Evolutionary conservation across 2,888 invertebrate genomes (phyloP), one percentile per base, ranked within the genome.

Genomic region (Pyrrhia umbra): DNA sequence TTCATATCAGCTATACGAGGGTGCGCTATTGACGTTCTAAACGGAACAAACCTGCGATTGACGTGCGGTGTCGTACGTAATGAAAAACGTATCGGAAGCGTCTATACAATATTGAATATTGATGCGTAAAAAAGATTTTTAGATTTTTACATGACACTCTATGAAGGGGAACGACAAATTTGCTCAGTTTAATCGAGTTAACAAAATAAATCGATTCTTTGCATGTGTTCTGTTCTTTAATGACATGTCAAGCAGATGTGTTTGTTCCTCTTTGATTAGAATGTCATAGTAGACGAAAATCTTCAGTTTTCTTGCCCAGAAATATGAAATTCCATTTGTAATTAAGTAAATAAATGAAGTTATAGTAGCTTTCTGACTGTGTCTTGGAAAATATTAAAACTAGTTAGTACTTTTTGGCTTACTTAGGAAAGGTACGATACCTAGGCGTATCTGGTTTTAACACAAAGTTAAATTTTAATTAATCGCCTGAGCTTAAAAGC

Each of bases 51-150:
- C 62, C 74, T 78, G 59, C 76, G 73, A 76, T 49, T 74, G 79
- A 79, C 77, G 64, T 74, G 66, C 72, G 81, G 72, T 84, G 77
- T 81, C 75, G 67, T 61, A 49, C 47, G 37, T 60, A 66, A 70
- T 60, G 54, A 67, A 71, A 73, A 72, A 68, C 59, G 56, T 55
- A 60, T 61, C 47, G 69, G 58, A 67, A 64, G 64, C 60, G 37
- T 51, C 42, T 54, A 34, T 66, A 40, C 23, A 69, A 37, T 71
- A 57, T 75, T n/a, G 34, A 34, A 34, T 34, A 34, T 56, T 70
- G 56, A 47, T 37, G 51, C 23, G 43, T 43, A 15, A 25, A 62
- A 46, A 6, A n/a, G n/a, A n/a, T 2, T 68, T 57, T 69, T 66
- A 6, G 23, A 42, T 45, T 37, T 57, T 55, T 42, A n/a, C n/a